Conservation (phyloP, 2,797 vertebrate species). For the Borostomias antarcticus region DNA sequence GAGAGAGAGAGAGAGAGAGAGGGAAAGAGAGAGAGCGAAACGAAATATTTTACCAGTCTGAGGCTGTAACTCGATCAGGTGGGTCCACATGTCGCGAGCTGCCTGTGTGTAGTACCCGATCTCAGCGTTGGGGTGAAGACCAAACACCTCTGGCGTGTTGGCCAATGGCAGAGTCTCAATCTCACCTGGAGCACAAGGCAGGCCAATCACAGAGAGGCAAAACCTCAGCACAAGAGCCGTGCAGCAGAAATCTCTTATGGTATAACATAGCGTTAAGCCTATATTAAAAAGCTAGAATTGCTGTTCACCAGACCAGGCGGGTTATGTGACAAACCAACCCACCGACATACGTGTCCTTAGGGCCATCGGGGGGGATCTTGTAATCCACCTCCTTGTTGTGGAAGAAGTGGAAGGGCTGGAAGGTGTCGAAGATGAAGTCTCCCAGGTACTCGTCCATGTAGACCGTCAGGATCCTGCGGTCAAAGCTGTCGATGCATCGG, state of each 20-base stretch:
- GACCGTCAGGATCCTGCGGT: conserved; percentile 88
- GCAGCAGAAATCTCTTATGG: neutral
- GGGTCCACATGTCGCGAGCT: conserved; percentile 86
- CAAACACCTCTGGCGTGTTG: conserved; percentile 90
- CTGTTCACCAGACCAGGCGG: neutral
- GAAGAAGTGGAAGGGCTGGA: conserved; percentile 90
- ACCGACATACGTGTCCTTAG: conserved; percentile 86
- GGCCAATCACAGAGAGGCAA: neutral
- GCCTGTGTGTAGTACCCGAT: conserved; percentile 93
- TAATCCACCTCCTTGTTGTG: conserved; percentile 84
- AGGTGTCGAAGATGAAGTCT: conserved; percentile 93
- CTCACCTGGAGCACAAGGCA: conserved; percentile 69
- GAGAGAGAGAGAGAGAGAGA: neutral
- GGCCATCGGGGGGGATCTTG: conserved; percentile 80
- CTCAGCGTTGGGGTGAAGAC: conserved; percentile 92
- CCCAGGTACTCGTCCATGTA: conserved; percentile 98
- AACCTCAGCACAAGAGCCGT: neutral
- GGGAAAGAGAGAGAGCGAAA: neutral
- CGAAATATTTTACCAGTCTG: conserved; percentile 63
- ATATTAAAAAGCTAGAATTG: neutral
- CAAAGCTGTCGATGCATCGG: conserved; percentile 92
- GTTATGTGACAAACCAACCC: conserved; percentile 47
- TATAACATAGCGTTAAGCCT: too few relatives aligned
- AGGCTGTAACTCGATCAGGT: conserved; percentile 92
- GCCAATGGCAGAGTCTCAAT: conserved; percentile 87